Evolutionary conservation across 2,888 invertebrate genomes (phyloP).

Genomic region (Drosophila fungiperda): DNA sequence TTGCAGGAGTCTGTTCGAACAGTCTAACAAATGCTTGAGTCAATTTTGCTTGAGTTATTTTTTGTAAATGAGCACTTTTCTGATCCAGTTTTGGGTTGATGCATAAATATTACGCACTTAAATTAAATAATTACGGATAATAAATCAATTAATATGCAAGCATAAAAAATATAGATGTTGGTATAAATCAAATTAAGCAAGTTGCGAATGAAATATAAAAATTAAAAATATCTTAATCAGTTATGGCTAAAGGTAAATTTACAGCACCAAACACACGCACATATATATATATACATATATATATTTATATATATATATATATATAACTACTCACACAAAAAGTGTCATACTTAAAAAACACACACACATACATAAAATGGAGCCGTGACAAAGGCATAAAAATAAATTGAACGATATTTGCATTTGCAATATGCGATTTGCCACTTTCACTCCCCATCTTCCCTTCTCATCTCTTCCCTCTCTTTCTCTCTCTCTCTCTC

Average conservation of each 20-base stretch:
- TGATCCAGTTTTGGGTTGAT: not conserved
- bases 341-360: not conserved
- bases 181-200: constrained; percentile 47
- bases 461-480: not conserved
- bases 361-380: constrained; percentile 12
- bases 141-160: constrained; percentile 47
- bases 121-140: constrained; percentile 57
- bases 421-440: constrained; percentile 56
- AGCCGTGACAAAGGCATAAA: constrained; percentile 53
- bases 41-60: constrained; percentile 16
- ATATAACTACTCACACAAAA: not conserved
- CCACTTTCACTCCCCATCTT: constrained; percentile 3
- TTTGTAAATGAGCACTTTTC: not conserved
- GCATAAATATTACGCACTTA: constrained; percentile 12
- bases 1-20: constrained; percentile 10
- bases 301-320: too few species aligned
- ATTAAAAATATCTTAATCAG: constrained; percentile 52
- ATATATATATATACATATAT: too few species aligned
- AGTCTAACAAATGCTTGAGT: not conserved
- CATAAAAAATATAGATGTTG: not conserved
- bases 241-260: not conserved
- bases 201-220: constrained; percentile 56
- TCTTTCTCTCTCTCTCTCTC: not conserved
- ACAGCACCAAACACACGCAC: not conserved
- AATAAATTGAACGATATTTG: constrained; percentile 74